Percentiles rank a stretch among this genome's conserved stretches.
Evolutionary conservation across 2,113 vertebrate genomes (phyloP).

Genomic region (Dendropsophus ebraccatus): DNA sequence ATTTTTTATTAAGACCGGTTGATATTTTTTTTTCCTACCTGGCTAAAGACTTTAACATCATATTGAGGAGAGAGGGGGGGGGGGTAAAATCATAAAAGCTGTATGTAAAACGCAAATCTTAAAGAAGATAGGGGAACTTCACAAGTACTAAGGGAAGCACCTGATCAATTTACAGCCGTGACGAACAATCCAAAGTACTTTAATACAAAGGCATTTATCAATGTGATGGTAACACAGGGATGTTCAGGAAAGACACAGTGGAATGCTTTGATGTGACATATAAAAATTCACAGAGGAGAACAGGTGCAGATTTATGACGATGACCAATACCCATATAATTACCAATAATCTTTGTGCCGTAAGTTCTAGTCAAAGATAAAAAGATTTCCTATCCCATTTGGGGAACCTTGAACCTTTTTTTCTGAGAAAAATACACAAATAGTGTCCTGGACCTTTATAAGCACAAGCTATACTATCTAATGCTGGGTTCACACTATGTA

Average conservation of each 20-base stretch:
- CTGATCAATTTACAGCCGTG: constrained; percentile 54
- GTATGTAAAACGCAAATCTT: not conserved
- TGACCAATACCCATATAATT: constrained; percentile 79
- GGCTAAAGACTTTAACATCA: too few relatives aligned
- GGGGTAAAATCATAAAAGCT: too few relatives aligned
- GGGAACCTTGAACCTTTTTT: constrained; percentile 59
- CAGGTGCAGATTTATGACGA: constrained; percentile 80
- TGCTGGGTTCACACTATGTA: too few relatives aligned
- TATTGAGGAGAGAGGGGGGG: too few relatives aligned
- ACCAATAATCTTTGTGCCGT: constrained; percentile 70
- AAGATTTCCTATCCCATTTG: constrained; percentile 64
- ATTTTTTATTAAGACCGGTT: too few relatives aligned
- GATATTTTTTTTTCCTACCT: too few relatives aligned
- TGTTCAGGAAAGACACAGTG: constrained; percentile 64
- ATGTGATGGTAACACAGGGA: constrained; percentile 37
- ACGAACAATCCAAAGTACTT: constrained; percentile 14
- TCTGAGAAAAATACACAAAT: constrained; percentile 62
- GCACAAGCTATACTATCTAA: not conserved
- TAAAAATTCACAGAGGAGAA: constrained; percentile 72
- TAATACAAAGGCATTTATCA: constrained; percentile 50
- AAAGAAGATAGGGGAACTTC: not conserved
- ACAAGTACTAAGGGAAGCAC: constrained; percentile 9
- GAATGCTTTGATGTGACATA: constrained; percentile 81
- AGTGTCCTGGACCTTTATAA: not conserved
- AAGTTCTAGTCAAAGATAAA: constrained; percentile 69